Base-by-base conservation (phyloP, 2,888 invertebrate species). In the Drosophila subquinaria region DNA sequence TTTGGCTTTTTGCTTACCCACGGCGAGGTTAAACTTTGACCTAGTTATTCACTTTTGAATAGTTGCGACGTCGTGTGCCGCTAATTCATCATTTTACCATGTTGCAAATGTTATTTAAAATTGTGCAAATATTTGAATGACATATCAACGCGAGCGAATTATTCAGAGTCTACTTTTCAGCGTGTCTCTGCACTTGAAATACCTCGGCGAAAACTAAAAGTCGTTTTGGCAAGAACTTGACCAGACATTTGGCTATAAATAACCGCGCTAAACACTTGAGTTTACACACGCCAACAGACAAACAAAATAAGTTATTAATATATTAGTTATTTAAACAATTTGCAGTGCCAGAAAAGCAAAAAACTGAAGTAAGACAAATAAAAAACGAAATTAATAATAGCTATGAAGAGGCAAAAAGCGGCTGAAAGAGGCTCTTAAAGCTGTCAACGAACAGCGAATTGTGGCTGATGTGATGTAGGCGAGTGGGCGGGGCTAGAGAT, bases 21-120 rank as follows among this genome's bases (percentile, higher is more conserved):
- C 50, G 51, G 48, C 82, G 76, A 80, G 80, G 80, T 45, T 79
- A 82, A 75, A 75, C 80, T 80, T 68, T 80, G 80, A 79, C 80
- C 79, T 52, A 80, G 82, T 82, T 80, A 50, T 75, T 82, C 57
- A 64, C 72, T 75, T 75, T 72, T 50, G 65, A 65, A 68, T 67
- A 62, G 60, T 68, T 65, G 76, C 45, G 60, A 55, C 36, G 73
- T 61, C 62, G 62, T 70, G 59, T 61, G 59, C 63, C 68, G 52
- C 52, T 60, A 73, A 81, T 81, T 81, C 69, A 77, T 73, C 73
- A 73, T 17, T 15, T 15, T 76, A 73, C 9, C 9, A 27, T 76
- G 57, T 76, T 74, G 74, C 74, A 69, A 69, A 78, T 63, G 52
- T 42, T 38, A 66, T 67, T 72, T 40, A 55, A 55, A 56, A 62